Conservation (phyloP, 2,888 invertebrate species). For the Loripinus fragilis region DNA sequence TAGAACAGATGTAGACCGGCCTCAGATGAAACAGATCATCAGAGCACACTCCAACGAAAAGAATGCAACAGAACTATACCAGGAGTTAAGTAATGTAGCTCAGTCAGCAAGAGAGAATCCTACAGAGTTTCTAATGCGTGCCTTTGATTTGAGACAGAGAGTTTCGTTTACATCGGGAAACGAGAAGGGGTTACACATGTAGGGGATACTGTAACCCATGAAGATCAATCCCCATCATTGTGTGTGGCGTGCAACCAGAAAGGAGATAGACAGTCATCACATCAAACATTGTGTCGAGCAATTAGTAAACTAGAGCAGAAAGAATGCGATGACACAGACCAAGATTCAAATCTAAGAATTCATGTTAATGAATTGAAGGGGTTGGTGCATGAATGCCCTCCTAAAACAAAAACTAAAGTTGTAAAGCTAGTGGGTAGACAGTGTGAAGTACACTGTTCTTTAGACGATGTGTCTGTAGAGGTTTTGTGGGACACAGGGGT, state of each 20-base stretch:
- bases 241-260: neutral
- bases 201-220: conserved; percentile 26
- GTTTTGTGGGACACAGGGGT: conserved; percentile 40
- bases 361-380: neutral
- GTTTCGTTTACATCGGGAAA: conserved; percentile 23
- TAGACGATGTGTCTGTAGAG: neutral
- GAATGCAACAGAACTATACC: conserved; percentile 35
- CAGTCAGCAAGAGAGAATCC: conserved; percentile 29
- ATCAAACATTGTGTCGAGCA: neutral
- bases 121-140: conserved; percentile 30
- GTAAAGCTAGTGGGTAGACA: conserved; percentile 24
- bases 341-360: neutral
- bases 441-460: neutral
- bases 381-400: neutral
- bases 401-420: conserved; percentile 6
- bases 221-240: neutral
- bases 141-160: conserved; percentile 32
- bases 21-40: conserved; percentile 16
- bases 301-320: neutral
- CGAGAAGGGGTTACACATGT: conserved; percentile 17
- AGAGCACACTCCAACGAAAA: conserved; percentile 35
- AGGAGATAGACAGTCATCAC: neutral
- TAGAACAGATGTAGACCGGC: conserved; percentile 21
- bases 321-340: neutral
- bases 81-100: conserved; percentile 26